Percentiles rank a stretch among this genome's conserved stretches.
Conservation (phyloP, 1,140 invertebrate genomes). For the Diuraphis noxia region DNA sequence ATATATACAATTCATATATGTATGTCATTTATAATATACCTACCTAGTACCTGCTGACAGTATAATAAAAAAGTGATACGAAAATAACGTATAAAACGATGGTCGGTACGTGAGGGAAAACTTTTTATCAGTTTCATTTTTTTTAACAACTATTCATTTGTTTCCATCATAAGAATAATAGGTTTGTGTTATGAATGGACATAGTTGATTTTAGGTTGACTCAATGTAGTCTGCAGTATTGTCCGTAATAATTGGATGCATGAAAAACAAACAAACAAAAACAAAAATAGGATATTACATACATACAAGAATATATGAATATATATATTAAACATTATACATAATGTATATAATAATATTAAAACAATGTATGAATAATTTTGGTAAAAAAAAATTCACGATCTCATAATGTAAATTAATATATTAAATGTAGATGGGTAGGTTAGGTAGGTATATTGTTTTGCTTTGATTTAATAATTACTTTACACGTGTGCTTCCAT, state of each 20-base stretch:
- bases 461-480: background rate
- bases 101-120: background rate
- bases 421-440: background rate
- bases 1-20: too few species aligned
- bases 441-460: background rate
- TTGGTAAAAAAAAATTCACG: background rate
- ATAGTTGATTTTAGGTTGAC: slow-evolving; percentile 18
- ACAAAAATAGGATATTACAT: slow-evolving; percentile 26
- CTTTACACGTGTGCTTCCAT: background rate
- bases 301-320: background rate
- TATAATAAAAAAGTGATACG: background rate
- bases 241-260: background rate
- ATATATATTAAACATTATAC: background rate
- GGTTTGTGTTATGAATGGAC: background rate
- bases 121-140: slow-evolving; percentile 6
- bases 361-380: background rate
- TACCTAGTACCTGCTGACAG: too few species aligned
- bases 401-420: background rate
- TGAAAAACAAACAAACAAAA: background rate
- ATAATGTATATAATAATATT: too few species aligned
- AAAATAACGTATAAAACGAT: background rate
- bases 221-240: background rate
- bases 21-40: background rate
- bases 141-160: slow-evolving; percentile 13
- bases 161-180: background rate